Percentiles rank a stretch among this genome's conserved stretches.
phyloP scores from a whole-genome alignment of 1,140 invertebrate genomes.

The Ephestia elutella region DNA sequence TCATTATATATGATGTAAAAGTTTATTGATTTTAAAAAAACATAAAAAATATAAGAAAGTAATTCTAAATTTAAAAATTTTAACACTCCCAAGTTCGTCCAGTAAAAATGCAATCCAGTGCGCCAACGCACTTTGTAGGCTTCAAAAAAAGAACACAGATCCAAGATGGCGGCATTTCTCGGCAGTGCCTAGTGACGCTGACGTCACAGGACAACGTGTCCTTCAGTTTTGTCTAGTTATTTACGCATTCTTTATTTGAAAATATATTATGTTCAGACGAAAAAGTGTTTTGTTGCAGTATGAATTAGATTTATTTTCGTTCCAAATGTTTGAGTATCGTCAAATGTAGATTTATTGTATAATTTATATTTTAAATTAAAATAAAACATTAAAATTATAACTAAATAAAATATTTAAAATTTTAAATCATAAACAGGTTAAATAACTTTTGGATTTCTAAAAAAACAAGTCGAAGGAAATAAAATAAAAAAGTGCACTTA shows the following conservation, averaged over 20 bases:
- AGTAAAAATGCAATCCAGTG: constrained; percentile 7
- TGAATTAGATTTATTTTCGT: background rate
- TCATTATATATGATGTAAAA: too few relatives aligned
- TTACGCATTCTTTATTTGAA: constrained; percentile 13
- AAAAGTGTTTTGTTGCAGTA: background rate
- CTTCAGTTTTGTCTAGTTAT: constrained; percentile 49
- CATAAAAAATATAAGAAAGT: too few relatives aligned
- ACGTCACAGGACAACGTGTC: constrained; percentile 69
- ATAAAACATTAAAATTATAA: constrained; percentile 17
- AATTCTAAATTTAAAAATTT: too few relatives aligned
- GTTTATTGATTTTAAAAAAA: too few relatives aligned
- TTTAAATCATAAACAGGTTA: background rate
- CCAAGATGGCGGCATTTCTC: constrained; percentile 68
- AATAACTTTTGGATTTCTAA: too few relatives aligned
- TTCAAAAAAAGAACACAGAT: constrained; percentile 63
- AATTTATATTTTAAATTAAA: constrained; percentile 16
- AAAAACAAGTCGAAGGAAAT: constrained; percentile 15
- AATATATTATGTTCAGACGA: constrained; percentile 8
- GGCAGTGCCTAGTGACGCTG: constrained; percentile 65
- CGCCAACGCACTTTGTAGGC: constrained; percentile 59
- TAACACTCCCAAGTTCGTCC: too few relatives aligned
- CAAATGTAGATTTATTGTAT: constrained; percentile 6
- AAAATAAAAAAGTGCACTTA: constrained; percentile 51
- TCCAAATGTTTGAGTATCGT: background rate
- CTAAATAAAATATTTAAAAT: constrained; percentile 10